phyloP scores from a whole-genome alignment of 2,113 vertebrate genomes.

The Pseudorhombus dupliciocellatus region DNA sequence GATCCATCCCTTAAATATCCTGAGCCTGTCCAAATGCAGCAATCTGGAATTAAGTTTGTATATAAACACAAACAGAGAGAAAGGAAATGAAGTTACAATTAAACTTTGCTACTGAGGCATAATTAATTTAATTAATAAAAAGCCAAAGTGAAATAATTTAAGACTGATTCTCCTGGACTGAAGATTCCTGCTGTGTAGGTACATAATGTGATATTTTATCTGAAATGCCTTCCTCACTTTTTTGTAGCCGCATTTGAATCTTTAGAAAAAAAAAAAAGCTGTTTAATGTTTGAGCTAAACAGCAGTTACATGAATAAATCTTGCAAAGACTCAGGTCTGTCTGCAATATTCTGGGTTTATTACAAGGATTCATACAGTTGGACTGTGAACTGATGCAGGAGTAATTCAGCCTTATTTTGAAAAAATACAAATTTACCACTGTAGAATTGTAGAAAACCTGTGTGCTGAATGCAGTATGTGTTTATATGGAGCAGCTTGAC shows the following conservation, averaged over 20 bases:
- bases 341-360: neutral
- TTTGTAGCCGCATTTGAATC: too few relatives aligned
- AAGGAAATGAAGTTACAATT: neutral
- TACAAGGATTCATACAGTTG: neutral
- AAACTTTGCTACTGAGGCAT: neutral
- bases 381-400: neutral
- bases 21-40: neutral
- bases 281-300: neutral
- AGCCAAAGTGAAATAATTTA: neutral
- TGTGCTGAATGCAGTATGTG: constrained; percentile 18
- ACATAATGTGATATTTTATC: neutral
- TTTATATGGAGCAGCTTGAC: constrained; percentile 33
- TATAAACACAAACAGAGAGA: constrained; percentile 2
- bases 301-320: neutral
- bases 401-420: neutral
- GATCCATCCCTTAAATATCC: neutral
- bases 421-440: neutral
- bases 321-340: constrained; percentile 10
- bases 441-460: neutral
- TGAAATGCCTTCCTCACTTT: too few relatives aligned
- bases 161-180: neutral
- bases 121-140: too few relatives aligned
- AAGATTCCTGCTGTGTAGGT: neutral
- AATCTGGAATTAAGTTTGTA: neutral
- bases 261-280: neutral